Evolutionary conservation across 2,888 invertebrate genomes (phyloP), one percentile per base, ranked within the genome.

Genomic region (Neocrepidodera transversa): DNA sequence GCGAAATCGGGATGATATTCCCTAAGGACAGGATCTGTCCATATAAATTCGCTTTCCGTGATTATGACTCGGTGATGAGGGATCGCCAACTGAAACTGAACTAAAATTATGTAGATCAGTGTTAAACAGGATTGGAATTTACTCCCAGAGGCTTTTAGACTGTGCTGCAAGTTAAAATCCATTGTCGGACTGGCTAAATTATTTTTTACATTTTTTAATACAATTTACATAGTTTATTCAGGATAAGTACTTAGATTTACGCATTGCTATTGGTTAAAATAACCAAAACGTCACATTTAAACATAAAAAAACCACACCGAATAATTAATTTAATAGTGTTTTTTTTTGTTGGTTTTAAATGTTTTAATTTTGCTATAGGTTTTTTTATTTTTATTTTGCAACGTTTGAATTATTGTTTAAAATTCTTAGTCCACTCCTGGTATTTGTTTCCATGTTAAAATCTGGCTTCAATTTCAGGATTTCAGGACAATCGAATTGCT

Each of bases 71-170:
- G 47, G 50, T 59, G 60, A 62, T 62, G 60, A 58, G 60, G 65
- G 62, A 62, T 60, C 45, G 38, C 48, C 48, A 26, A 58, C 53
- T 52, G 60, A 49, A 59, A 65, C 36, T 40, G 38, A 53, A 59
- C 52, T 43, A 49, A 60, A 58, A 65, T 65, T 62, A 65, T 65
- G 65, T 60, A 65, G 62, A 65, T 65, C 60, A 52, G 57, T 62
- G 58, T 64, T 58, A 56, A 40, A 45, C 45, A 50, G 53, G 49
- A 60, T 60, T 57, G 52, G 62, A 64, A 52, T 54, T 55, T 35
- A 17, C 10, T 38, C 38, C 38, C 38, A 17, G 8, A 38, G 38
- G 38, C 32, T 32, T 32, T 32, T 13, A 32, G 32, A 32, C 3
- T 32, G 3, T 13, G 32, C 11, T 10, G 6, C 11, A 13, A 13